phyloP scores from a whole-genome alignment of 1,140 invertebrate genomes.

The Arctopsyche grandis region DNA sequence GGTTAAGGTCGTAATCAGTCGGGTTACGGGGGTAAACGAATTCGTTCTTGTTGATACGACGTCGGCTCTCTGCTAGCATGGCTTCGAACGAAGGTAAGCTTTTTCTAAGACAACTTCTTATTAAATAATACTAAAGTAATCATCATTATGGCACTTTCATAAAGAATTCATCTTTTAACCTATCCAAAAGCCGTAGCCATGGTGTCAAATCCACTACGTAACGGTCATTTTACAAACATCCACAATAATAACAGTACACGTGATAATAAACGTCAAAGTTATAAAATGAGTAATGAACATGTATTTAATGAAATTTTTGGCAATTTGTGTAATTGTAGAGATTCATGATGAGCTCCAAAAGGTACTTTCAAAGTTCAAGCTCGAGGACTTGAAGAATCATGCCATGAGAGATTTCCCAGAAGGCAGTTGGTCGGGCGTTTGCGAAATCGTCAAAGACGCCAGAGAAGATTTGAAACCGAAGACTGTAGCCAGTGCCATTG shows the following conservation, averaged over 20 bases:
- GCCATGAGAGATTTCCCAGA: slow-evolving; percentile 35
- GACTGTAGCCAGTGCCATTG: slow-evolving; percentile 14
- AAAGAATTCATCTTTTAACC: too few species aligned
- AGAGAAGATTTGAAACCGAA: background rate
- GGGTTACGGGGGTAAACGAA: background rate
- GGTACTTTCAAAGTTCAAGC: slow-evolving; percentile 34
- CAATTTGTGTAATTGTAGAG: slow-evolving; percentile 14
- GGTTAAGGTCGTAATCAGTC: background rate
- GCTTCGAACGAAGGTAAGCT: background rate
- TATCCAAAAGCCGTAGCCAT: too few species aligned
- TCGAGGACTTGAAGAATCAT: slow-evolving; percentile 37
- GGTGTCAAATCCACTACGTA: too few species aligned
- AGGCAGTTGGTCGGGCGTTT: slow-evolving; percentile 2
- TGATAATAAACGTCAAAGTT: too few species aligned
- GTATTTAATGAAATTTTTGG: too few species aligned
- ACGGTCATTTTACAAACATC: too few species aligned
- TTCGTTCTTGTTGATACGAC: background rate
- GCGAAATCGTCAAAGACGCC: background rate
- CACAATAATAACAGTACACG: too few species aligned
- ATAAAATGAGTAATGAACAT: too few species aligned
- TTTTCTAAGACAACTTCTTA: background rate
- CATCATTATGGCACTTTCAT: too few species aligned
- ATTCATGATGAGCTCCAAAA: slow-evolving; percentile 22
- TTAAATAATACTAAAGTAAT: too few species aligned
- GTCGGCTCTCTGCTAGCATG: background rate